Base-by-base conservation (phyloP, 2,113 vertebrate species). In the Ictalurus punctatus region DNA sequence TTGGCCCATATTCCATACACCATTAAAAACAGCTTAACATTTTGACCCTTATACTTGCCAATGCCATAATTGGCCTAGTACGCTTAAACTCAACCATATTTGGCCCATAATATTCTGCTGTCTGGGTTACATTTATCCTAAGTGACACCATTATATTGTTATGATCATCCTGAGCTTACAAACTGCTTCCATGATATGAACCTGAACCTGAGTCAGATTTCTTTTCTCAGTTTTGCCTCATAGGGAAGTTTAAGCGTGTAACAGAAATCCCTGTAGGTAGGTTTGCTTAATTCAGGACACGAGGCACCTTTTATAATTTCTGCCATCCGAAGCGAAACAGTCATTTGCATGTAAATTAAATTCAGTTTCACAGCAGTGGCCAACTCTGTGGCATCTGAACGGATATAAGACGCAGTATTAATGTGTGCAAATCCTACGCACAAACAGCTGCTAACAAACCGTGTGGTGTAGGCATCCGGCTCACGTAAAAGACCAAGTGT, bases 311-410 rank as follows among this genome's bases (percentile, higher is more conserved):
- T 87, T 87, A 65, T 73, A 52, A 85, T 90, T 67, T 88, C 67
- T 61, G 63, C 58, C 79, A 71, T 48, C 69, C 21, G 40, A 79
- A 65, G 82, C 58, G 73, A 87, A 88, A 87, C 71, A 86, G 87
- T 85, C 56, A 88, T 88, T 84, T 90, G 86, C 86, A 88, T 91
- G 90, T 81, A 91, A 92, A 90, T 90, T 82, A 88, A 90, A 86
- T 81, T 89, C 82, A 23, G n/a, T 83, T 83, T 84, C 81, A 85
- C 58, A 48, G 83, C 82, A 87, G 73, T 40, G 61, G 63, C 48
- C 56, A 25, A 73, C 74, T 84, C 73, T 1, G 21, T 58, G 82
- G 54, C 56, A 79, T 87, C 25, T 52, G 67, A 89, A 85, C 21
- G 76, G 52, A 83, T 56, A 40, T 67, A 78, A 40, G 21, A 79